These are phyloP conservation scores for Lepidochitona cinerea DNA, from an alignment of 2,888 invertebrate genomes.

Conservation along the genomic window DNA sequence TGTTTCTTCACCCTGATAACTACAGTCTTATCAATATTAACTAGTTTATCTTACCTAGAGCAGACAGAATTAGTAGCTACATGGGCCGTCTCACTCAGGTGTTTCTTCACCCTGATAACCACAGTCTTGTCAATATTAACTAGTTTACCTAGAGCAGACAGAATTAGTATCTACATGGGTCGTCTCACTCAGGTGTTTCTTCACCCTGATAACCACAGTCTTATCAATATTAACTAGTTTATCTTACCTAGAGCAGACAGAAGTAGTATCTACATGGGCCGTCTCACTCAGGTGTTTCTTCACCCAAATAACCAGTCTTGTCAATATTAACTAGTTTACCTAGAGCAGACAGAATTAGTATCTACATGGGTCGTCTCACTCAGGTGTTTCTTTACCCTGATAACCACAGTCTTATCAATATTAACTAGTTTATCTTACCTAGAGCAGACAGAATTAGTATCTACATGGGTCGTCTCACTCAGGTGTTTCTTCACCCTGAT, in stretches of 20 bases:
- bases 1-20: constrained; percentile 60
- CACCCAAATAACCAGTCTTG: constrained; percentile 61
- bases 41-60: constrained; percentile 16
- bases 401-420: constrained; percentile 50
- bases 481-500: constrained; percentile 59
- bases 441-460: constrained; percentile 16
- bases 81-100: constrained; percentile 39
- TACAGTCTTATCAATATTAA: constrained; percentile 43
- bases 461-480: constrained; percentile 24
- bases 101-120: constrained; percentile 59
- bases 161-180: constrained; percentile 7
- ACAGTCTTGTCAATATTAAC: constrained; percentile 41
- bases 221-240: constrained; percentile 30
- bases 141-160: constrained; percentile 22
- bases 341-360: constrained; percentile 18
- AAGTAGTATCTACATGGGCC: constrained; percentile 7
- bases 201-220: constrained; percentile 55
- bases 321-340: constrained; percentile 8
- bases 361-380: constrained; percentile 25
- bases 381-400: constrained; percentile 59
- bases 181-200: constrained; percentile 51
- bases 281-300: constrained; percentile 53
- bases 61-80: constrained; percentile 13
- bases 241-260: constrained; percentile 23
- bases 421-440: constrained; percentile 13